phyloP scores from a whole-genome alignment of 2,113 vertebrate genomes.

The Cyphomyrus plagiostoma region DNA sequence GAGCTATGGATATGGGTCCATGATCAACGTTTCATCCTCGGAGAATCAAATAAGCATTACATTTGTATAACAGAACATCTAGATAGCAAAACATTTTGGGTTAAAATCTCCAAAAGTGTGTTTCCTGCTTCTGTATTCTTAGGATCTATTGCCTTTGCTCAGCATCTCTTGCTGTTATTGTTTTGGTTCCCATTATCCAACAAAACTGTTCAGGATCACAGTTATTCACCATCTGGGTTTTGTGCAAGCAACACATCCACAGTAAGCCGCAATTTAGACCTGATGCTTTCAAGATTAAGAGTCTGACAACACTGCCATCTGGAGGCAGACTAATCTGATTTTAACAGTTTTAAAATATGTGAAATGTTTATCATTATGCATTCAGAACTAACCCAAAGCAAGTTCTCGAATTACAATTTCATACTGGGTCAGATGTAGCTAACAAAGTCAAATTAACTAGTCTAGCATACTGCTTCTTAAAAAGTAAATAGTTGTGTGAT shows the following conservation, averaged over 20 bases:
- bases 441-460: not conserved
- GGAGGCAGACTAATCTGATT: constrained; percentile 22
- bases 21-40: not conserved
- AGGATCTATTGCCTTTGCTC: not conserved
- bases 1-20: not conserved
- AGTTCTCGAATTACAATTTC: not conserved
- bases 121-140: not conserved
- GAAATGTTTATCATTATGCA: not conserved
- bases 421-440: not conserved
- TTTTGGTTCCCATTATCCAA: not conserved
- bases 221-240: not conserved
- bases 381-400: not conserved
- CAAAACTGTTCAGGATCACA: not conserved
- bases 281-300: not conserved
- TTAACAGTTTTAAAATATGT: not conserved
- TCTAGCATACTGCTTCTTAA: not conserved
- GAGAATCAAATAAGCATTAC: not conserved
- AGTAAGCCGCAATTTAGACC: not conserved
- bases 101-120: not conserved
- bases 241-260: not conserved
- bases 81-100: not conserved
- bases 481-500: not conserved
- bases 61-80: not conserved
- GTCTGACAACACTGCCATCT: constrained; percentile 52
- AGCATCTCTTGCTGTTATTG: not conserved